Base-by-base conservation (phyloP, 2,888 invertebrate genomes). In the Cybosia mesomella region DNA sequence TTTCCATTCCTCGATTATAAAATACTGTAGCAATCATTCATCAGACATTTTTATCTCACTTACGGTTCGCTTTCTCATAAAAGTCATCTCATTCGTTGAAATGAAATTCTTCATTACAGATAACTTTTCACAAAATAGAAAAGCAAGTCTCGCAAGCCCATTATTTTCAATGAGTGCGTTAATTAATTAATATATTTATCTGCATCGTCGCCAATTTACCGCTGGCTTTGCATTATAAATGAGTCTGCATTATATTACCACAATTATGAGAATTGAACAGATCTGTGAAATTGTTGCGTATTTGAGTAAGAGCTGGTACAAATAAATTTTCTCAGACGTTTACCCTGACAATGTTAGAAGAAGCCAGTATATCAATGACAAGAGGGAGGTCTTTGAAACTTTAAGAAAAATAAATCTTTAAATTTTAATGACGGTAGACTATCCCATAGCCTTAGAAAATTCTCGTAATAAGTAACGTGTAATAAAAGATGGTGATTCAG, bases 21-120 rank as follows among this genome's bases (percentile, higher is more conserved):
- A 43, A 43, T 43, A 43, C n/a, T 49, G n/a, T n/a, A 49, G 18
- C 18, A 43, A 49, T 49, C 9, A 49, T 49, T 49, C n/a, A 49
- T n/a, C 49, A 9, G 49, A n/a, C n/a, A 49, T 49, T n/a, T 36
- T 43, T 43, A 43, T 43, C 43, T 9, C n/a, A 49, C n/a, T 49
- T n/a, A n/a, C 49, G n/a, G n/a, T 49, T n/a, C n/a, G n/a, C n/a
- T 34, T 63, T 63, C 34, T 53, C 34, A 54, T n/a, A 49, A 49
- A 49, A n/a, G 2, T 8, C n/a, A 49, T 49, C 18, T 9, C 15
- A 28, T 43, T 49, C 43, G 10, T 49, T 54, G 2, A n/a, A 63
- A 55, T 63, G 18, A 36, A 54, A 32, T 63, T 62, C 22, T 54
- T 32, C 32, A 36, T 24, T 8, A 24, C 39, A 60, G 9, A 18